phyloP scores from a whole-genome alignment of 2,113 vertebrate species.

The Atractosteus spatula region DNA sequence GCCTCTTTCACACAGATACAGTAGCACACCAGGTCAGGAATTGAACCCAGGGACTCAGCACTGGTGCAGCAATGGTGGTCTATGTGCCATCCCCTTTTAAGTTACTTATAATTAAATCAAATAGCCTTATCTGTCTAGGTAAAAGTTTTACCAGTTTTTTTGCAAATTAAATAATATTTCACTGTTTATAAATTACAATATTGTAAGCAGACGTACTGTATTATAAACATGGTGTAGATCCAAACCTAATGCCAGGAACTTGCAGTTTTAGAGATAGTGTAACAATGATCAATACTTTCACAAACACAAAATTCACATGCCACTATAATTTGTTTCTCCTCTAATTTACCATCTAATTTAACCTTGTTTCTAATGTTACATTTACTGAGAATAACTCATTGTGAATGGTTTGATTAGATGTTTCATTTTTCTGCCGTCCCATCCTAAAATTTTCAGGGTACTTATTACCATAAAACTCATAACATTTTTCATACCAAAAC shows the following conservation, averaged over 20 bases:
- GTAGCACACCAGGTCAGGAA: too few species aligned
- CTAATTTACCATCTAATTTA: constrained; percentile 2
- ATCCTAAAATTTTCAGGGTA: neutral
- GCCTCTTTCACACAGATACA: too few species aligned
- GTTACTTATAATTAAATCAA: neutral
- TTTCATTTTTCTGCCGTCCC: neutral
- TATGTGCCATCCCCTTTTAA: neutral
- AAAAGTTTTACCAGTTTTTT: neutral
- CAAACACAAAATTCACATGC: neutral
- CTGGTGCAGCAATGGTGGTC: neutral
- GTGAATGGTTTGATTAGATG: neutral
- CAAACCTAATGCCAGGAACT: neutral
- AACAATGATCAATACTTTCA: neutral
- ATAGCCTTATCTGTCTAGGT: neutral
- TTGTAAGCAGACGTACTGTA: neutral
- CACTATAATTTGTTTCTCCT: neutral
- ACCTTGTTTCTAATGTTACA: neutral
- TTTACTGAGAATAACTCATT: neutral
- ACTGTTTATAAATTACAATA: neutral
- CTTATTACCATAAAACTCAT: too few species aligned
- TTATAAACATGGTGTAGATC: neutral
- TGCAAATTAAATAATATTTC: neutral
- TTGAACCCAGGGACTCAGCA: too few species aligned
- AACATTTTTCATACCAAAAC: constrained; percentile 9
- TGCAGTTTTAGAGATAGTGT: neutral